Conservation (phyloP, 2,797 vertebrate genomes). For the Phataginus tetradactyla region DNA sequence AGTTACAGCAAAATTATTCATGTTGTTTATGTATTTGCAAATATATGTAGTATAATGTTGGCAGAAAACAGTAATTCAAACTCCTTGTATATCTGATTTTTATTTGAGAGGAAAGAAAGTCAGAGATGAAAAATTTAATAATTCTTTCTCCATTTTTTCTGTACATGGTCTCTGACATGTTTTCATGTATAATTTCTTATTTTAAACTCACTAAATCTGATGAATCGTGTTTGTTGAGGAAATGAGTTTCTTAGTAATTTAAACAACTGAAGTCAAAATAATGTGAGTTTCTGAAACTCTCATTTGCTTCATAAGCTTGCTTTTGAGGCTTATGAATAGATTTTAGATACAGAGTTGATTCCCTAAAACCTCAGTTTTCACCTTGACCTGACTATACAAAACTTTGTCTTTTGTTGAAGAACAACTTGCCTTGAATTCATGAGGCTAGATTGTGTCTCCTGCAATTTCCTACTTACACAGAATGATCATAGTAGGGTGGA, state of each 20-base stretch:
- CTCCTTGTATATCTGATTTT: not conserved
- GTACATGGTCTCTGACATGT: not conserved
- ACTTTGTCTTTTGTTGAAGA: not conserved
- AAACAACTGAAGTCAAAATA: not conserved
- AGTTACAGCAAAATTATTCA: not conserved
- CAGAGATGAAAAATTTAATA: not conserved
- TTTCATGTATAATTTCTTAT: not conserved
- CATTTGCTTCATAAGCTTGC: too few relatives aligned
- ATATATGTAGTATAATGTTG: not conserved
- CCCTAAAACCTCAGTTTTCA: not conserved
- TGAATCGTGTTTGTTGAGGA: not conserved
- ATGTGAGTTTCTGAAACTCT: not conserved
- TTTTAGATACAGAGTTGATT: not conserved
- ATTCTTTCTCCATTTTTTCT: not conserved
- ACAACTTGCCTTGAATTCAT: not conserved
- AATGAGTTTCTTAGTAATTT: conserved; percentile 34
- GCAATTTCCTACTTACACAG: not conserved
- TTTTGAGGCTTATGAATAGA: not conserved
- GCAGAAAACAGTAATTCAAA: not conserved
- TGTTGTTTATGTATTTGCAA: conserved; percentile 4
- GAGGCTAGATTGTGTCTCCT: not conserved
- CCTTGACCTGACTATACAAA: not conserved
- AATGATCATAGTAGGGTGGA: not conserved
- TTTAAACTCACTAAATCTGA: conserved; percentile 20
- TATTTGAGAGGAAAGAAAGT: not conserved